Base-by-base conservation (phyloP, 2,113 vertebrate genomes). In the Phaethon lepturus region DNA sequence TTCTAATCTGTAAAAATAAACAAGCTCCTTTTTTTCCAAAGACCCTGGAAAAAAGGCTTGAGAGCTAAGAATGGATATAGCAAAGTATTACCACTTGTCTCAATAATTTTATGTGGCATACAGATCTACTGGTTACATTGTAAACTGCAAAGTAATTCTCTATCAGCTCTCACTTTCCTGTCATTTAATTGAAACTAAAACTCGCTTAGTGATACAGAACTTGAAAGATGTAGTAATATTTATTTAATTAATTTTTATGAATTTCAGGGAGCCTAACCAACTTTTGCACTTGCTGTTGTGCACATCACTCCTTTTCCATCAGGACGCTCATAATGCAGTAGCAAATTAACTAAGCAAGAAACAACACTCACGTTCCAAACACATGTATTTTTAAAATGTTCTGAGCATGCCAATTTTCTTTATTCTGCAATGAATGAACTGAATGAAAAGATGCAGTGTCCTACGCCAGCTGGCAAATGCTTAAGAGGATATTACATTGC, bases 401-500 rank as follows among this genome's bases (percentile, higher is more conserved):
- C 82, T 28, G 38, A 83, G 88, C 60, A 45, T 3, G 86, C 74
- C 84, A 60, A 7, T 91, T 94, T 93, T 93, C 74, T 96, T 95
- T 88, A 79, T 91, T 79, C 89, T 79, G 66, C 93, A 86, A 29
- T 77, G 71, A 97, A 95, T 83, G 79, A 96, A 76, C 22, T 42
- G 82, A 95, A 90, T 82, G 86, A 91, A 96, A 94, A 94, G 84
- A 94, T 52, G 42, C 7, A 26, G 56, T 6, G 31, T 76, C 71
- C 58, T 42, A 62, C 0, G 63, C 91, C 97, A 96, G 95, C 91
- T 97, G 94, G 95, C 94, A 88, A 93, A 67, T 1, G 47, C 71
- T 96, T 77, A 91, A 96, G 69, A 94, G 86, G 74, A 93, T 93
- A 96, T 95, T 88, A 80, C 90, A 93, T 18, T 82, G 87, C 83